Conservation (phyloP, 2,113 vertebrate genomes). For the Indri indri region DNA sequence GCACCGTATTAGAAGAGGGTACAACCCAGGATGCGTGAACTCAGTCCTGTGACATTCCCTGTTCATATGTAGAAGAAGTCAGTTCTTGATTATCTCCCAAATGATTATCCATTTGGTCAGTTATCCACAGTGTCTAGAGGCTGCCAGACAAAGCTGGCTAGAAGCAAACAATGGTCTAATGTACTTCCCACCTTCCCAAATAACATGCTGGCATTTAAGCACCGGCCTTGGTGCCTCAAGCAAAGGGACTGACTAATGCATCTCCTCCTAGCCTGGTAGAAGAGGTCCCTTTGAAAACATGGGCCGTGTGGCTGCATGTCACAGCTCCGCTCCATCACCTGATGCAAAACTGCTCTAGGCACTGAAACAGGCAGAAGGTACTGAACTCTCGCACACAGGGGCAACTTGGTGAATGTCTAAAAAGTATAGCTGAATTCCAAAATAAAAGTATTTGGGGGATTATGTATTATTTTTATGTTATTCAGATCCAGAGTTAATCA, state of each 20-base stretch:
- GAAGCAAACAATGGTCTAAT: not conserved
- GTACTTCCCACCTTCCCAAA: not conserved
- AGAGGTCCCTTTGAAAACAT: not conserved
- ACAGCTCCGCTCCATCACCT: not conserved
- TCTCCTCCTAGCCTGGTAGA: not conserved
- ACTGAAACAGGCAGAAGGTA: not conserved
- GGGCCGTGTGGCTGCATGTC: not conserved
- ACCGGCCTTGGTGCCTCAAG: not conserved
- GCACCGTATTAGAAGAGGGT: not conserved
- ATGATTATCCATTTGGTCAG: not conserved
- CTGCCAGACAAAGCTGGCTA: not conserved
- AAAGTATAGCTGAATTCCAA: not conserved
- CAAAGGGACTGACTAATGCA: not conserved
- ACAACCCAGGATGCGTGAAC: not conserved
- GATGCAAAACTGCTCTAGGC: not conserved
- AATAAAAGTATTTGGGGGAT: not conserved
- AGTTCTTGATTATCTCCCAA: not conserved
- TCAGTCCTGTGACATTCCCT: not conserved
- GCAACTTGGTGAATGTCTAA: not conserved
- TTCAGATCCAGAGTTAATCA: not conserved
- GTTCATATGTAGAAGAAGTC: not conserved
- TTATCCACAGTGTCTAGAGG: not conserved
- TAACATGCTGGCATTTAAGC: not conserved
- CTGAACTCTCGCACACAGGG: not conserved
- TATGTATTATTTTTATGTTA: not conserved